phyloP scores from a whole-genome alignment of 2,888 invertebrate species.

The Ormyrus pomaceus region DNA sequence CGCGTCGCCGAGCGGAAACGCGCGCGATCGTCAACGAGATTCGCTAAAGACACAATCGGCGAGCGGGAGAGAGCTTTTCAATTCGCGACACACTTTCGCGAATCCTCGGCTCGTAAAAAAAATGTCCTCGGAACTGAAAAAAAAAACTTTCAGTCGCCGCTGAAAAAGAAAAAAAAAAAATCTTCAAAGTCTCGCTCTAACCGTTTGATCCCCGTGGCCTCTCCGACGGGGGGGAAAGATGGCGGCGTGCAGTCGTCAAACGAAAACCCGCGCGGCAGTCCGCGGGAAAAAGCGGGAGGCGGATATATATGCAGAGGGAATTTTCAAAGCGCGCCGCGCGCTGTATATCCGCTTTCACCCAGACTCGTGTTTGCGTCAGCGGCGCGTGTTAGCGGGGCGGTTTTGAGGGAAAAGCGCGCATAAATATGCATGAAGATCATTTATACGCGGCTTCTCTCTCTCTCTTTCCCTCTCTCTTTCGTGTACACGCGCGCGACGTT shows the following conservation, averaged over 20 bases:
- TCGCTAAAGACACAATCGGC: no score
- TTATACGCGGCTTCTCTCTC: slow-evolving; percentile 65
- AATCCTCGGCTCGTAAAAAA: no score
- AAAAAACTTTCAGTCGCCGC: no score
- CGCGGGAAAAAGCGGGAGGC: background rate
- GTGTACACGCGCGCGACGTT: slow-evolving; percentile 61
- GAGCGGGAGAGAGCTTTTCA: no score
- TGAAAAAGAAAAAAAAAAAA: no score
- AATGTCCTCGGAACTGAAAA: no score
- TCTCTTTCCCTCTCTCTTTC: background rate
- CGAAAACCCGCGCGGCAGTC: slow-evolving; percentile 17
- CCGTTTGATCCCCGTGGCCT: slow-evolving; percentile 37
- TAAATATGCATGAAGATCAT: slow-evolving; percentile 75
- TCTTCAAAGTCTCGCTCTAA: background rate
- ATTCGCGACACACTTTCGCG: no score
- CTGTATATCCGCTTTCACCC: slow-evolving; percentile 67
- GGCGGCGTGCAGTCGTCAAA: slow-evolving; percentile 13
- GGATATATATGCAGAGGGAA: slow-evolving; percentile 50
- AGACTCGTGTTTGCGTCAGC: slow-evolving; percentile 65
- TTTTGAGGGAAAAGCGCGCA: slow-evolving; percentile 72
- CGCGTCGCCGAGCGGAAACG: no score
- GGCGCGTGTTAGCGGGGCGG: slow-evolving; percentile 66
- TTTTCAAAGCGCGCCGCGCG: slow-evolving; percentile 66
- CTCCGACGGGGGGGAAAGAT: background rate
- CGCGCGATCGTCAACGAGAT: no score